These are phyloP conservation scores for Hypomecis punctinalis DNA, from an alignment of 2,888 invertebrate genomes.

Conservation along the genomic window DNA sequence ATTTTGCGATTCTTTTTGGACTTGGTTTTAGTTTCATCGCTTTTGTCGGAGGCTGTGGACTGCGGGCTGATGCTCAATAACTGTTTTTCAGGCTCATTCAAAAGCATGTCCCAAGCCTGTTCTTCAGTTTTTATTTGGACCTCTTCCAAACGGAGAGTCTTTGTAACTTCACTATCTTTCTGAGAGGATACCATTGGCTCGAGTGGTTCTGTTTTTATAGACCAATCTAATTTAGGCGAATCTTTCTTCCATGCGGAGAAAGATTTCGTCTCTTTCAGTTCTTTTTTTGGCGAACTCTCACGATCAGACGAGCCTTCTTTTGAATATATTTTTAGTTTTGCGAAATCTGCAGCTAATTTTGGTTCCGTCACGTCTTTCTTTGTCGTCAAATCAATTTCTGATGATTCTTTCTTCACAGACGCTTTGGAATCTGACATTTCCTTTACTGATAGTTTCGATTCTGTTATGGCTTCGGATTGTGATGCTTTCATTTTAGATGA, in stretches of 20 bases:
- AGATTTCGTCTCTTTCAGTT: conserved; percentile 26
- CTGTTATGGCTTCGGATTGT: background rate
- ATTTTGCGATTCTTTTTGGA: conserved; percentile 67
- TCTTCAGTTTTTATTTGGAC: conserved; percentile 68
- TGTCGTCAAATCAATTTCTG: background rate
- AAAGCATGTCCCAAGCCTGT: conserved; percentile 77
- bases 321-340: conserved; percentile 17
- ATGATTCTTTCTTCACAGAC: conserved; percentile 9
- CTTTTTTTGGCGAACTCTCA: conserved; percentile 32
- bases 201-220: conserved; percentile 27
- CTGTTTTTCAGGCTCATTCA: conserved; percentile 65
- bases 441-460: conserved; percentile 1
- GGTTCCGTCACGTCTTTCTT: conserved; percentile 4
- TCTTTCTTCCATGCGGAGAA: conserved; percentile 39
- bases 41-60: conserved; percentile 44
- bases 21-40: conserved; percentile 68
- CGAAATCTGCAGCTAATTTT: conserved; percentile 5
- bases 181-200: conserved; percentile 44
- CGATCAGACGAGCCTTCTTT: conserved; percentile 30
- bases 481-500: conserved; percentile 6
- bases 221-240: conserved; percentile 38
- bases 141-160: conserved; percentile 42
- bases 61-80: conserved; percentile 45
- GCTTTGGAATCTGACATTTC: conserved; percentile 9
- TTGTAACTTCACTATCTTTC: conserved; percentile 46